Evolutionary conservation across 1,140 invertebrate species (phyloP), one percentile per base, ranked within the genome.

Genomic region (Ceratosolen solmsi): DNA sequence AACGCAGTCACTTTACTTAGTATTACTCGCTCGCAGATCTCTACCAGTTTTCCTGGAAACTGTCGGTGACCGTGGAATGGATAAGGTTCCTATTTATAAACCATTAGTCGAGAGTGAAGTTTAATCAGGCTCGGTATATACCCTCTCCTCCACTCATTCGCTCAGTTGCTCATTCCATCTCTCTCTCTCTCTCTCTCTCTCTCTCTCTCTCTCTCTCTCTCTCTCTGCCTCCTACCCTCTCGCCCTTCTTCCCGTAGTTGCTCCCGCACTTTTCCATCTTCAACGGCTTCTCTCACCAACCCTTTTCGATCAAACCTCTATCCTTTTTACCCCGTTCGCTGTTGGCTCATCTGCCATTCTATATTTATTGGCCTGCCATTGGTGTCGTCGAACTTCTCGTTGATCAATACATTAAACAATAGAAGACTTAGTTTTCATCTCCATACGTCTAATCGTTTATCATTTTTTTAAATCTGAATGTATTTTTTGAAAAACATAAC

Each of bases 101-200:
- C 83, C 84, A 87, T 88, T 85, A 86, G 80, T 79, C 83, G 81
- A 87, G 86, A 88, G 85, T 87, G 86, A 85, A 88, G 86, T 88
- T 86, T 87, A 88, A 88, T 88, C 86, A 88, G 82, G 86, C 86
- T 85, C 13, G 17, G 2, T 9, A 1, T 20, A 7, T 20, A 36
- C 60, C 20, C 13, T 20, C 30, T 7, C 27, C n/a, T n/a, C n/a
- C n/a, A n/a, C n/a, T n/a, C n/a, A n/a, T n/a, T n/a, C n/a, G n/a
- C n/a, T n/a, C n/a, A n/a, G n/a, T n/a, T n/a, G n/a, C n/a, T n/a
- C n/a, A n/a, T n/a, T n/a, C n/a, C n/a, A n/a, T 33, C 60, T 33
- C 60, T 63, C 60, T 33, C 30, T 33, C 13, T 30, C 30, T 33
- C 5, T 15, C 27, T 3, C 13, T 30, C 25, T 2, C 25, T 56